Evolutionary conservation across 2,888 invertebrate genomes (phyloP).

Genomic region (Apoda limacodes): DNA sequence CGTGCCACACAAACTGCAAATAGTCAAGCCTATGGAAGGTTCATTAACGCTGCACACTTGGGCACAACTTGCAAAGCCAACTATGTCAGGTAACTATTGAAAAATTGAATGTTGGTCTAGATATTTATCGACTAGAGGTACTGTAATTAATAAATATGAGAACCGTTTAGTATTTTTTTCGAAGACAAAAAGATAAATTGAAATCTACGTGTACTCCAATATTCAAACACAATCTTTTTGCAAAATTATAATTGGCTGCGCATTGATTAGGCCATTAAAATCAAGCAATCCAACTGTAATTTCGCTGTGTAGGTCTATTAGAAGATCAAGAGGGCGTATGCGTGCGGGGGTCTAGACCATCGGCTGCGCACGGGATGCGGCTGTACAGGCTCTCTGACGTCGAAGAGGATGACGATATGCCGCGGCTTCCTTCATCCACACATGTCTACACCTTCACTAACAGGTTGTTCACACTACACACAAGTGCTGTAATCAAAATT

Average conservation of each 20-base stretch:
- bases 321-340: constrained; percentile 94
- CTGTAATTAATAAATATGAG: too few relatives aligned
- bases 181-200: too few relatives aligned
- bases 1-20: constrained; percentile 89
- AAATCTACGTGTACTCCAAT: too few relatives aligned
- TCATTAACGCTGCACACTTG: constrained; percentile 94
- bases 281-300: too few relatives aligned
- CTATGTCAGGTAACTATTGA: constrained; percentile 76
- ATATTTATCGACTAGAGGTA: too few relatives aligned
- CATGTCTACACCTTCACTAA: constrained; percentile 90
- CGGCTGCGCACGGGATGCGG: constrained; percentile 81
- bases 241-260: too few relatives aligned
- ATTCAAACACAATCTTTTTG: too few relatives aligned
- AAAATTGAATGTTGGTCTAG: too few relatives aligned
- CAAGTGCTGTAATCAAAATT: too few relatives aligned
- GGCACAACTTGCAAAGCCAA: constrained; percentile 95
- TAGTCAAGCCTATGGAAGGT: constrained; percentile 93
- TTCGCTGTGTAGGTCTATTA: constrained; percentile 74
- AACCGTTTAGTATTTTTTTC: too few relatives aligned
- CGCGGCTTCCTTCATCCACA: constrained; percentile 80
- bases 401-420: constrained; percentile 83
- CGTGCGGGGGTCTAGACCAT: constrained; percentile 80
- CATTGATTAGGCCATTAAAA: too few relatives aligned
- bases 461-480: constrained; percentile 48
- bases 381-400: constrained; percentile 73